A percentile compares a stretch with the other conserved stretches of the same genome.
Evolutionary conservation across 2,113 vertebrate species (phyloP).

Genomic region (Brienomyrus brachyistius): DNA sequence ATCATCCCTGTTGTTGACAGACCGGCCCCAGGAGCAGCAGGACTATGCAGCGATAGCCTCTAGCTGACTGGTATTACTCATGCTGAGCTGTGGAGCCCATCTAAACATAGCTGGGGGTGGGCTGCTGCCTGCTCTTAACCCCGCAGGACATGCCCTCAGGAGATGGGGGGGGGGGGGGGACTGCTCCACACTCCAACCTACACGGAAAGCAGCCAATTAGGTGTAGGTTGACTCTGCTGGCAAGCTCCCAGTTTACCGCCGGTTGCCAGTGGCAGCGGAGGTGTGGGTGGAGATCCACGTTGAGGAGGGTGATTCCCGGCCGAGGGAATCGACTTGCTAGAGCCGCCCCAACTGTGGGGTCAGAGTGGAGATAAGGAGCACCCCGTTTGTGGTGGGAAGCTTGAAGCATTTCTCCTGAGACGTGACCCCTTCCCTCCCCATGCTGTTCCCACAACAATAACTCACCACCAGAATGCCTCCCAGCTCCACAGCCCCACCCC

Average conservation of each 20-base stretch:
- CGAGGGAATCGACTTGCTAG: background rate
- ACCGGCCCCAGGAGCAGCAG: background rate
- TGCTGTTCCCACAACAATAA: background rate
- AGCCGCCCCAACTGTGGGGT: background rate
- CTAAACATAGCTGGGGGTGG: background rate
- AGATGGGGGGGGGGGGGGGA: background rate
- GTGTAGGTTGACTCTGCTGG: background rate
- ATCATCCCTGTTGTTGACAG: background rate
- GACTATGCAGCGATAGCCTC: background rate
- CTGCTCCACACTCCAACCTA: background rate
- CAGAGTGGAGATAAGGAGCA: background rate
- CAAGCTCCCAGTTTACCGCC: background rate
- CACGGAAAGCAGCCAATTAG: background rate
- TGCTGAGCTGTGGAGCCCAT: background rate
- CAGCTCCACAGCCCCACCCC: background rate
- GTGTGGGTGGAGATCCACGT: background rate
- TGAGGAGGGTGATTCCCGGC: background rate
- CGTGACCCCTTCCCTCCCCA: background rate
- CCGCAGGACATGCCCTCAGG: background rate
- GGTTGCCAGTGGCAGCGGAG: background rate
- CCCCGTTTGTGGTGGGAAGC: background rate
- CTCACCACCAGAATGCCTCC: background rate
- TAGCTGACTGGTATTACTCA: background rate
- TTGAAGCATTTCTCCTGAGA: background rate
- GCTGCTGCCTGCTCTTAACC: background rate